Base-by-base conservation (phyloP, 2,797 vertebrate species). In the Steatocranus sp. region DNA sequence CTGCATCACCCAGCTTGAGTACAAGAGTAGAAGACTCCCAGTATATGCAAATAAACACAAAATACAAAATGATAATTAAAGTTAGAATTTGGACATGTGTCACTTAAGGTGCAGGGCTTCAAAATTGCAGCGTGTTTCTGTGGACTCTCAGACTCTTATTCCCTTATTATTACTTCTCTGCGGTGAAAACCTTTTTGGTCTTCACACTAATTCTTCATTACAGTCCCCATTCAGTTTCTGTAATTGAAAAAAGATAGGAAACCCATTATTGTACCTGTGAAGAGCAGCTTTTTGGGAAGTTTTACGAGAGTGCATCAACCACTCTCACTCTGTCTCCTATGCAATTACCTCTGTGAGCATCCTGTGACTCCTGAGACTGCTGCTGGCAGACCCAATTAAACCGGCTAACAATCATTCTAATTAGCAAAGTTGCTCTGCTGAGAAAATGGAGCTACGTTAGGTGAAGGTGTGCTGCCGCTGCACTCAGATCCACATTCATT, bases 381-480 rank as follows among this genome's bases (percentile, higher is more conserved):
- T 51, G 75, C 88, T 75, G 84, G 89, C 85, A 84, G 86, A 92
- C 79, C 77, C 88, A 86, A 93, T 95, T 94, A 92, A 91, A 93
- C 53, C 10, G 51, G 75, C 79, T 82, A 86, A 90, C 88, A 89
- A 92, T 89, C 83, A 83, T 82, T 92, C 70, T 90, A 91, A 93
- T 94, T 91, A 94, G 83, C 25, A 51, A 83, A 83, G 79, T 83
- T 43, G 78, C 81, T 80, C 82, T 50, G 5, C 58, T 7, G 87
- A 91, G 90, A 73, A 86, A 81, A 85, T 61, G 17, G 49, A 86
- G 53, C 51, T 36, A 1, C 58, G 43, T 87, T 81, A 41, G 23
- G 27, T 83, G 77, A 77, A 80, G 41, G 49, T 86, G 76, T 80
- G 75, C 36, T 8, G 80, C 68, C 51, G 79, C 79, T 66, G 48